These are phyloP conservation scores for Nesogale talazaci DNA, from an alignment of 2,113 vertebrate genomes.

Conservation along the genomic window DNA sequence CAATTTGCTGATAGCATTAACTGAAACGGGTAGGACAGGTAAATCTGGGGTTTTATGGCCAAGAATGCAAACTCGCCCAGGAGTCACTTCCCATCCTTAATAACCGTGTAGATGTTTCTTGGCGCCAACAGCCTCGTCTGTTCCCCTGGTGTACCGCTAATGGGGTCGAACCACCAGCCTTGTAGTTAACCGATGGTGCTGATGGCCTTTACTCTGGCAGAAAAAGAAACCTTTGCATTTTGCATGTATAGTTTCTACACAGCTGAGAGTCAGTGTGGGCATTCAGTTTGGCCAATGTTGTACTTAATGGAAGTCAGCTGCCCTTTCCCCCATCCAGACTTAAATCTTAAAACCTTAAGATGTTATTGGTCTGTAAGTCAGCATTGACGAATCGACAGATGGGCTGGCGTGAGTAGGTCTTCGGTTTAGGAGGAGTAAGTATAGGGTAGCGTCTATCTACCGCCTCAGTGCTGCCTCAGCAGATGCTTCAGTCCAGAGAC, in stretches of 20 bases:
- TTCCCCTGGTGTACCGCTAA: too few relatives aligned
- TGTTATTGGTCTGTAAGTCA: not conserved
- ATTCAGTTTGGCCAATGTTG: not conserved
- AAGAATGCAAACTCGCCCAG: too few relatives aligned
- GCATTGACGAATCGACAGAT: conserved; percentile 7
- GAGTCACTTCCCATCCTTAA: too few relatives aligned
- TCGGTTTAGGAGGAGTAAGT: not conserved
- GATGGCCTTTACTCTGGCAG: not conserved
- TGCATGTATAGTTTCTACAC: not conserved
- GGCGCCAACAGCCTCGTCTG: too few relatives aligned
- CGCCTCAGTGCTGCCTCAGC: not conserved
- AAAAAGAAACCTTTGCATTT: not conserved
- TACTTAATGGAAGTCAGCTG: not conserved
- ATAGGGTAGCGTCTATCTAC: not conserved
- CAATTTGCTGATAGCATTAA: not conserved
- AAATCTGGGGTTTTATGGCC: not conserved
- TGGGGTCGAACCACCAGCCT: too few relatives aligned
- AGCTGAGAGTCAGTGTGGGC: not conserved
- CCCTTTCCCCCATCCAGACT: not conserved
- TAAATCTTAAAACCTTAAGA: not conserved
- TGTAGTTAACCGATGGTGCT: too few relatives aligned
- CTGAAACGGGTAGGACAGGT: not conserved
- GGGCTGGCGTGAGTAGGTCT: not conserved
- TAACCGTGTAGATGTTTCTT: too few relatives aligned
- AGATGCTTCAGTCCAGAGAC: too few relatives aligned